These are phyloP conservation scores for Holocentrus rufus DNA, from an alignment of 2,797 vertebrate genomes.

Conservation along the genomic window DNA sequence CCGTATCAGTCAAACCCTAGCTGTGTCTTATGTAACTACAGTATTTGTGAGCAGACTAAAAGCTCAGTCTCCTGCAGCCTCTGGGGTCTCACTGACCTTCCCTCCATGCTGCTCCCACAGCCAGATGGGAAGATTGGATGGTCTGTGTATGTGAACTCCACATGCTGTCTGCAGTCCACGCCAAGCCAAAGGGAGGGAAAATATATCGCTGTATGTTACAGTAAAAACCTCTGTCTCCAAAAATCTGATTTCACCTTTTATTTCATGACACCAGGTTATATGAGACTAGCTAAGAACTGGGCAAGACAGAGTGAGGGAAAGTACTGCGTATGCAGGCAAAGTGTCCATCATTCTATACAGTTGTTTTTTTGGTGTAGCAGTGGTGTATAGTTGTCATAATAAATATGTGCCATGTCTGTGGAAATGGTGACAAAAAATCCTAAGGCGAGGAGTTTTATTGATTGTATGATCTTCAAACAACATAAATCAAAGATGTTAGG, in stretches of 20 bases:
- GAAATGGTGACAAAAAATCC: neutral
- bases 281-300: constrained; percentile 5
- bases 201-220: constrained; percentile 13
- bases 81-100: constrained; percentile 32
- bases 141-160: constrained; percentile 39
- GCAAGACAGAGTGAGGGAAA: neutral
- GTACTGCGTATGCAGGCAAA: constrained; percentile 4
- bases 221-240: constrained; percentile 3
- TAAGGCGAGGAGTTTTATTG: neutral
- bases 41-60: constrained; percentile 24
- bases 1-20: neutral
- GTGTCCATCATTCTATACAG: constrained; percentile 19
- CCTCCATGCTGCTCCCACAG: constrained; percentile 28
- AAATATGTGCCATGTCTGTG: neutral
- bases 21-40: constrained; percentile 22
- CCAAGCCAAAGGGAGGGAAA: constrained; percentile 25
- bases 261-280: constrained; percentile 19
- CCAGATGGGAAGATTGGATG: constrained; percentile 57
- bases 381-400: neutral
- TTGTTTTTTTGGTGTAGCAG: neutral
- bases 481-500: neutral
- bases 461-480: neutral
- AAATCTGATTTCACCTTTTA: neutral
- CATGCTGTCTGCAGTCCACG: constrained; percentile 30
- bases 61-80: constrained; percentile 6